Conservation (phyloP, 2,797 vertebrate genomes). For the Diplodus sargus region DNA sequence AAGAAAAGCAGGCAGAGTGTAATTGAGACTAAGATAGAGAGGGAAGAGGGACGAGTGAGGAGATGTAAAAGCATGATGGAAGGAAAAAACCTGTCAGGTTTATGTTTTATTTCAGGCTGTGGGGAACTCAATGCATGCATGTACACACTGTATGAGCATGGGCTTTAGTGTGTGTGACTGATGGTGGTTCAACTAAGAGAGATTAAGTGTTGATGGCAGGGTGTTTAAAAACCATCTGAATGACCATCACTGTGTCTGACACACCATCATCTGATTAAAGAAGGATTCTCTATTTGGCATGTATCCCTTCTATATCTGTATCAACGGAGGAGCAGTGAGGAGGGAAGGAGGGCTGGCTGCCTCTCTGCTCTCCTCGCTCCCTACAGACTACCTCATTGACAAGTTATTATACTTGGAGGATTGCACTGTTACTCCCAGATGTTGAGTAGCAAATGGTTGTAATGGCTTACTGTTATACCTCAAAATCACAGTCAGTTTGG, state of each 20-base stretch:
- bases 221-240: not conserved
- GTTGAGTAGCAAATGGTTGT: not conserved
- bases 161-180: not conserved
- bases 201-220: not conserved
- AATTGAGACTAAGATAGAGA: not conserved
- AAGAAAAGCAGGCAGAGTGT: conserved; percentile 1
- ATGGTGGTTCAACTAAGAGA: not conserved
- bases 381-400: not conserved
- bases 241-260: not conserved
- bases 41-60: conserved; percentile 4
- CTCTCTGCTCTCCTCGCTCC: not conserved
- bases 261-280: not conserved
- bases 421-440: not conserved
- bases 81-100: conserved; percentile 6
- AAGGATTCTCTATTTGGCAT: not conserved
- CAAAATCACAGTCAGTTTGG: no score
- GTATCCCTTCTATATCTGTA: not conserved
- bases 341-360: not conserved
- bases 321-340: not conserved
- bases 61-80: not conserved
- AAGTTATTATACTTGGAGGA: not conserved
- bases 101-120: not conserved
- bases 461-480: not conserved
- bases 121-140: not conserved
- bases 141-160: no score